phyloP scores from a whole-genome alignment of 2,888 invertebrate species.

The Spialia ferax region DNA sequence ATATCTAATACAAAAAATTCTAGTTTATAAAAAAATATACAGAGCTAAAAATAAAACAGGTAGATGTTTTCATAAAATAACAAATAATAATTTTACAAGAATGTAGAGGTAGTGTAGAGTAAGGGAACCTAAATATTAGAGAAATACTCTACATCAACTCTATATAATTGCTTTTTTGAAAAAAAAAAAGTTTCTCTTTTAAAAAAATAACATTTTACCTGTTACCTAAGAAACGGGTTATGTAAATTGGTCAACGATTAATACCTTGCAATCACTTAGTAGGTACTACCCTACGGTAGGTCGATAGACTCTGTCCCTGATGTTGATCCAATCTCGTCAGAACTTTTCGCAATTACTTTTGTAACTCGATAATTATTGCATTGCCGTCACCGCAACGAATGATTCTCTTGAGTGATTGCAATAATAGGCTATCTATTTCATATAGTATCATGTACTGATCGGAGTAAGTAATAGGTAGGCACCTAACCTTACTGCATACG shows the following conservation, averaged over 20 bases:
- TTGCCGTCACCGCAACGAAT: not conserved
- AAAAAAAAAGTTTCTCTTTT: no score
- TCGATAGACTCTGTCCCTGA: not conserved
- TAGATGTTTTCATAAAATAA: no score
- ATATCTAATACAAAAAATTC: no score
- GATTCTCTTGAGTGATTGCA: slow-evolving; percentile 12
- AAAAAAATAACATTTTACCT: no score
- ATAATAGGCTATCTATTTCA: not conserved
- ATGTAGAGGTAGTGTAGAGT: no score
- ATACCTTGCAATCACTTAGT: not conserved
- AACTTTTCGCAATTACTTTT: not conserved
- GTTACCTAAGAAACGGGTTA: not conserved
- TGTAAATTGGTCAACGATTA: not conserved
- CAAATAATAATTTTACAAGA: no score
- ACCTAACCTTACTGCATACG: not conserved
- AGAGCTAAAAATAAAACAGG: no score
- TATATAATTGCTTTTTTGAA: no score
- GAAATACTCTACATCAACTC: no score
- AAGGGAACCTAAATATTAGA: no score
- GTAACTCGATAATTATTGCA: slow-evolving; percentile 8
- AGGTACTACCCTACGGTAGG: not conserved
- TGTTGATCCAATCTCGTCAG: not conserved
- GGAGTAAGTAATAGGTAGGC: no score
- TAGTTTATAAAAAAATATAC: no score
- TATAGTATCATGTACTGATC: not conserved